These are phyloP conservation scores for Empidonax traillii DNA, from an alignment of 2,113 vertebrate species.

Conservation along the genomic window DNA sequence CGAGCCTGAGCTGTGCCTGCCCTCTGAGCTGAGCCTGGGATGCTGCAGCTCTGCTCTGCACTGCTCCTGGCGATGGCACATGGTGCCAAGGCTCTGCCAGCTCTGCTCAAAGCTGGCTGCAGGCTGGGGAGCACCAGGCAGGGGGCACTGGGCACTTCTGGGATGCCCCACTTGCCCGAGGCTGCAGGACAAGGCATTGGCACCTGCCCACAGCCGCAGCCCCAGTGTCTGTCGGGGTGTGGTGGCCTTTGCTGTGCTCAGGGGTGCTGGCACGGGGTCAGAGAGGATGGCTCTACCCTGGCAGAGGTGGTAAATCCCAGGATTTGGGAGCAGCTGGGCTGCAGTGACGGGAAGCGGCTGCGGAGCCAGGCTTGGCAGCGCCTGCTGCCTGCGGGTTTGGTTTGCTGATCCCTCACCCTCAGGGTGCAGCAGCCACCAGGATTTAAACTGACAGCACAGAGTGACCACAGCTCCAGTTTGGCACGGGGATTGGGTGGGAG, in stretches of 20 bases:
- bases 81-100: not conserved
- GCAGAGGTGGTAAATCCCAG: not conserved
- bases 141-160: not conserved
- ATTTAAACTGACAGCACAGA: not conserved
- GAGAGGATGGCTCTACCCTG: not conserved
- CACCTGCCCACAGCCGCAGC: not conserved
- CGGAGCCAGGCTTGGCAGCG: not conserved
- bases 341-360: not conserved
- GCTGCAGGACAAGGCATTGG: not conserved
- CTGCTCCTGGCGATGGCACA: fast-evolving
- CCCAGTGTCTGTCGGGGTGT: fast-evolving
- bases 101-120: not conserved
- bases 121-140: not conserved
- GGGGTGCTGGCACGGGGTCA: too few relatives aligned
- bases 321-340: not conserved
- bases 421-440: fast-evolving
- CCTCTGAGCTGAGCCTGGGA: not conserved
- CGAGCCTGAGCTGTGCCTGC: not conserved
- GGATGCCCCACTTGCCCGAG: not conserved
- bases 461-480: not conserved
- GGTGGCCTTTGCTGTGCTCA: not conserved
- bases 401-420: not conserved
- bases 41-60: not conserved
- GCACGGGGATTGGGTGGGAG: too few relatives aligned
- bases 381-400: not conserved